These are phyloP conservation scores for Tiliqua scincoides DNA, from an alignment of 2,113 vertebrate genomes.

Conservation along the genomic window DNA sequence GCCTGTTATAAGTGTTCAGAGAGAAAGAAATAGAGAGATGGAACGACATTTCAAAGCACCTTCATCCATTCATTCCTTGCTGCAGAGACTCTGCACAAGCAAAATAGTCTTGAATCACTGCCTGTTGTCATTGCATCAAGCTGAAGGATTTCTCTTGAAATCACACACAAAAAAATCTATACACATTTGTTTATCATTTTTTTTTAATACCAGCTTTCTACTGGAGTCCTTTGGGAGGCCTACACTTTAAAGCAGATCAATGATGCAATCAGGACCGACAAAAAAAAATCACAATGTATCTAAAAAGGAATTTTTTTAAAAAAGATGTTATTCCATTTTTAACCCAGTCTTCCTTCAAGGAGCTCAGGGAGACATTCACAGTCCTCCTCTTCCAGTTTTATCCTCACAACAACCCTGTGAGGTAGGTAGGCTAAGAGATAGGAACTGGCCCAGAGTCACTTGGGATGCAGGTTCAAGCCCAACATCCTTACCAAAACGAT, in stretches of 20 bases:
- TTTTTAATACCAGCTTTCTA: too few relatives aligned
- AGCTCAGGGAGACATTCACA: background rate
- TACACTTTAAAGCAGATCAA: background rate
- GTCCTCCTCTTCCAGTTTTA: background rate
- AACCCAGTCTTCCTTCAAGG: background rate
- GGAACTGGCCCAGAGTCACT: background rate
- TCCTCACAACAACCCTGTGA: background rate
- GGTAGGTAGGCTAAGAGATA: background rate
- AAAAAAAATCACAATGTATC: background rate
- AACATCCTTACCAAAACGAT: too few relatives aligned
- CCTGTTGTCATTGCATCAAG: background rate
- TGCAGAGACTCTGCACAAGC: too few relatives aligned
- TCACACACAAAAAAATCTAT: background rate
- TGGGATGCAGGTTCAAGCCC: too few relatives aligned
- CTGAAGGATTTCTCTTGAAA: too few relatives aligned
- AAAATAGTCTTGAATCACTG: too few relatives aligned
- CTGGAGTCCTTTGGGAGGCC: background rate
- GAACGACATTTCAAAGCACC: too few relatives aligned
- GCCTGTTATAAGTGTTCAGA: too few relatives aligned
- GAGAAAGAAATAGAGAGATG: too few relatives aligned
- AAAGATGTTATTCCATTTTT: too few relatives aligned
- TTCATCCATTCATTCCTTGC: too few relatives aligned
- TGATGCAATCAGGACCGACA: too few relatives aligned
- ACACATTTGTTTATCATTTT: background rate
- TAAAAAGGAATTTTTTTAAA: background rate